These are phyloP conservation scores for Oligia fasciuncula DNA, from an alignment of 2,888 invertebrate species.

Conservation along the genomic window DNA sequence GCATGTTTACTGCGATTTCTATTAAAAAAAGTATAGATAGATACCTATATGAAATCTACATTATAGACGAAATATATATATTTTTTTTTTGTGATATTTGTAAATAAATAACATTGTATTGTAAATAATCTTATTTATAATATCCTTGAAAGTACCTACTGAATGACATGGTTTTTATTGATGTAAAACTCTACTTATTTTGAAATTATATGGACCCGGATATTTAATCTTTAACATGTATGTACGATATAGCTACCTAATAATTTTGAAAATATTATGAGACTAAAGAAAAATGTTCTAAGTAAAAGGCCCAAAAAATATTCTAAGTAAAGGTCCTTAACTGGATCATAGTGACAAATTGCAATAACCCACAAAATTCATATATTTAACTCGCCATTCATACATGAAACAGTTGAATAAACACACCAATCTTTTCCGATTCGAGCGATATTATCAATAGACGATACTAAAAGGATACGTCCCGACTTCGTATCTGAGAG, in stretches of 20 bases:
- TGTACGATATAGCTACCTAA: not conserved
- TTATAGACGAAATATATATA: slow-evolving; percentile 13
- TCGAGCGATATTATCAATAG: slow-evolving; percentile 37
- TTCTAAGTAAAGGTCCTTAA: not conserved
- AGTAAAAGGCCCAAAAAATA: no score
- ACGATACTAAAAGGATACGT: slow-evolving; percentile 39
- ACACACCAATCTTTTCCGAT: slow-evolving; percentile 19
- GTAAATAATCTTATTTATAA: not conserved
- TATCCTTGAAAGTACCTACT: slow-evolving; percentile 51
- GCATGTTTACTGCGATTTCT: not conserved
- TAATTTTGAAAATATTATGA: not conserved
- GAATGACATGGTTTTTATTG: not conserved
- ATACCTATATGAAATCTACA: not conserved
- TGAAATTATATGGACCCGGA: not conserved
- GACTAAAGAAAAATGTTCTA: not conserved
- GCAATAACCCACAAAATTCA: not conserved
- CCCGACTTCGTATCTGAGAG: slow-evolving; percentile 10
- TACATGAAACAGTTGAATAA: slow-evolving; percentile 24
- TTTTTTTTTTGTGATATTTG: slow-evolving; percentile 33
- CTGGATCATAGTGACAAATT: not conserved
- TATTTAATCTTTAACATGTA: not conserved
- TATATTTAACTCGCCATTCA: not conserved
- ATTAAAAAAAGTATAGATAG: slow-evolving; percentile 21
- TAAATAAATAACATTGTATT: slow-evolving; percentile 35
- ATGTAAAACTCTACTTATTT: not conserved